Evolutionary conservation across 2,797 vertebrate species (phyloP).

Genomic region (Uromys caudimaculatus): DNA sequence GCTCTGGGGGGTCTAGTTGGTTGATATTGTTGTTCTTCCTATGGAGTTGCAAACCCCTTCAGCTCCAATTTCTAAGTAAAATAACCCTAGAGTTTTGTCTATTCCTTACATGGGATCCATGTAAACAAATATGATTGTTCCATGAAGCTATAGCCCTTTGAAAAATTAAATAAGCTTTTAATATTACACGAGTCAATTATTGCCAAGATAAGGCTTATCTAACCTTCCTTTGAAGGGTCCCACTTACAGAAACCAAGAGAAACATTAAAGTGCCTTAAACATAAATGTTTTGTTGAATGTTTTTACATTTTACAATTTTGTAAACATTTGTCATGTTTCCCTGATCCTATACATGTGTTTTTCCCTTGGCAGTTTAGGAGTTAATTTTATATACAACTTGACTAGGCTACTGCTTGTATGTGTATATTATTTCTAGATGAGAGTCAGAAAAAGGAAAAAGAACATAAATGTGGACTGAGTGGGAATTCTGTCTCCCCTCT

Average conservation of each 20-base stretch:
- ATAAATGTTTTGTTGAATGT: neutral
- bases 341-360: neutral
- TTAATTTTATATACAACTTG: neutral
- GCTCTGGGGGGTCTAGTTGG: too few species aligned
- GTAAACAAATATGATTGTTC: neutral
- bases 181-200: neutral
- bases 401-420: neutral
- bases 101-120: neutral
- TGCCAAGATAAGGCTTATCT: neutral
- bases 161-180: neutral
- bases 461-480: neutral
- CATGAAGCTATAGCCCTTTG: neutral
- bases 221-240: neutral
- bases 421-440: neutral
- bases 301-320: neutral
- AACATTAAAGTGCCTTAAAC: neutral
- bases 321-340: neutral
- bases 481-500: neutral
- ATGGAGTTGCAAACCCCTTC: too few species aligned
- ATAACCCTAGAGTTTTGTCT: neutral
- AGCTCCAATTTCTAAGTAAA: neutral
- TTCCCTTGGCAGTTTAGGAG: neutral
- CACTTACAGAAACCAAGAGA: neutral
- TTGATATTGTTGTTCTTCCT: too few species aligned
- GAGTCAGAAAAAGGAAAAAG: neutral